Evolutionary conservation across 2,888 invertebrate genomes (phyloP).

Genomic region (Agonopterix alstromeriana): DNA sequence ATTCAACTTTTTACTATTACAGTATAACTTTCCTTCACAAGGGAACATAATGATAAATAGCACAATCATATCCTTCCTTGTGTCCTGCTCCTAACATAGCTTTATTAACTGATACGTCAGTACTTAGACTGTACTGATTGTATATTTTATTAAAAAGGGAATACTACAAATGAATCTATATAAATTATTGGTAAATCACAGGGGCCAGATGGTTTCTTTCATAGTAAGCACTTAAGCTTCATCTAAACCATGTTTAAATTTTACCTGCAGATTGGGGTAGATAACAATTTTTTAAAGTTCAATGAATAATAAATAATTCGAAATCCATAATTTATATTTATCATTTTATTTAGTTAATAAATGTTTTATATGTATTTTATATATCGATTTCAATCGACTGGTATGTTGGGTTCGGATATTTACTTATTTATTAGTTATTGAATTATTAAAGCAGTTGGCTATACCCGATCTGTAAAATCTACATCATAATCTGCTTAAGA

Average conservation of each 20-base stretch:
- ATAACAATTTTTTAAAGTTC: too few relatives aligned
- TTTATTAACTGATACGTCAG: conserved; percentile 25
- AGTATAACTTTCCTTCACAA: conserved; percentile 57
- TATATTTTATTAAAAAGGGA: not conserved
- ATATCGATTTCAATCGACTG: too few relatives aligned
- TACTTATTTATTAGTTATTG: not conserved
- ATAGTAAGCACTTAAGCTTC: conserved; percentile 5
- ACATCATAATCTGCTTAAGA: conserved; percentile 40
- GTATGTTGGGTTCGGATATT: too few relatives aligned
- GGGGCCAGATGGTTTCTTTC: not conserved
- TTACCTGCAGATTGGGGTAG: not conserved
- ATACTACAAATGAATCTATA: not conserved
- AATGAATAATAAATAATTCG: too few relatives aligned
- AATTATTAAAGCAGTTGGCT: not conserved
- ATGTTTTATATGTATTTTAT: too few relatives aligned
- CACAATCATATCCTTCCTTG: conserved; percentile 50
- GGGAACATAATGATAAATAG: conserved; percentile 40
- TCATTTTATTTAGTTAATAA: too few relatives aligned
- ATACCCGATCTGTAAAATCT: conserved; percentile 9
- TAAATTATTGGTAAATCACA: conserved; percentile 1
- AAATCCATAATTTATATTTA: too few relatives aligned
- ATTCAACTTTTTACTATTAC: too few relatives aligned
- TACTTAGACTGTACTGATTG: too few relatives aligned
- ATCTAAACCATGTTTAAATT: conserved; percentile 3
- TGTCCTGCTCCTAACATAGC: conserved; percentile 58